Base-by-base conservation (phyloP, 1,140 invertebrate genomes). In the Polyergus mexicanus region DNA sequence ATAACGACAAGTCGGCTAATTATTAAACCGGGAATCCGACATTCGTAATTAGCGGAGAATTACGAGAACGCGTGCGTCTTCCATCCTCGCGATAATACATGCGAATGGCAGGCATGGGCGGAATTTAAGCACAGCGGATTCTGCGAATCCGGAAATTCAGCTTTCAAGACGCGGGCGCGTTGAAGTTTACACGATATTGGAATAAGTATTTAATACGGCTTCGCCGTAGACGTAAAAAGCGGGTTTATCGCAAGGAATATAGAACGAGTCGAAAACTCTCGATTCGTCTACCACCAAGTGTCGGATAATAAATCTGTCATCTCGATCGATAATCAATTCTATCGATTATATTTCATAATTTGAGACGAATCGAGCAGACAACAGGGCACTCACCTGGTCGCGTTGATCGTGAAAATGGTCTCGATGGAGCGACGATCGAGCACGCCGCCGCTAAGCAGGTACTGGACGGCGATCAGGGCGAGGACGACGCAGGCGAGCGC, bases 321-420 rank as follows among this genome's bases (percentile, higher is more conserved):
- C 41, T 44, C 22, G 25, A 44, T 22, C 10, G 5, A 4, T 19
- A 19, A 19, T 51, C 47, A 51, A 51, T 51, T 51, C 47, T 1
- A 51, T 51, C 16, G 47, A 19, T 51, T 51, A 19, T 51, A 19
- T 44, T 44, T 11, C 41, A 19, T 19, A 51, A 51, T 51, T 51
- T 51, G 47, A 51, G 4, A 19, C 1, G 5, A 65, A 3, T 68
- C 35, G 63, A 13, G 10, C 2, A 62, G 10, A 13, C 8, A 22
- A 19, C 0, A 16, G 5, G 47, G 5, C 19, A 47, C 76, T 44
- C 69, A 95, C 94, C 93, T 92, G 76, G 94, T 94, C 35, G 92
- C 88, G 84, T 95, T 95, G 63, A 95, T 94, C 41, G 95, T 93
- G 89, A 95, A 95, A 66, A 95, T 94, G 19, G 94, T 95, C 88